phyloP scores from a whole-genome alignment of 2,797 vertebrate species.

The Gymnocypris eckloni region DNA sequence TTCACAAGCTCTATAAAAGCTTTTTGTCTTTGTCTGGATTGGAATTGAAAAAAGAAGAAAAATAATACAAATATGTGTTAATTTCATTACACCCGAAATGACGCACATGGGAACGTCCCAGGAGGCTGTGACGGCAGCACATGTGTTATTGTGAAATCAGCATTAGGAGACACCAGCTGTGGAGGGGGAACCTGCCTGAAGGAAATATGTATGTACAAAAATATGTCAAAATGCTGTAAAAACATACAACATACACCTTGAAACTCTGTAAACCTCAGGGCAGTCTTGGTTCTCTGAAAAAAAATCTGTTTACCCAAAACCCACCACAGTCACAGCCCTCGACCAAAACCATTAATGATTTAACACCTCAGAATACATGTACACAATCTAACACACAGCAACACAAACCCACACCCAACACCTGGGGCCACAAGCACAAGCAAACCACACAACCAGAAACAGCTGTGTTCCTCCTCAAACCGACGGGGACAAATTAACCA shows the following conservation, averaged over 20 bases:
- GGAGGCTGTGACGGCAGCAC: not conserved
- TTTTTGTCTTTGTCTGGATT: not conserved
- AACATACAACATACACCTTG: not conserved
- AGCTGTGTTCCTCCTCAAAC: conserved; percentile 48
- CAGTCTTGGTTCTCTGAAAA: not conserved
- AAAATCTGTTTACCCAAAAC: conserved; percentile 18
- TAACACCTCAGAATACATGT: not conserved
- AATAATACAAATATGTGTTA: not conserved
- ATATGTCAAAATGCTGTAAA: not conserved
- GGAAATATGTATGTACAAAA: not conserved
- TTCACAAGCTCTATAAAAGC: not conserved
- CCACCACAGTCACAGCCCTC: conserved; percentile 12
- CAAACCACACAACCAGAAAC: conserved; percentile 45
- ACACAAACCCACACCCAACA: conserved; percentile 32
- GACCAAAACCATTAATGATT: conserved; percentile 33
- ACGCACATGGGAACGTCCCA: not conserved
- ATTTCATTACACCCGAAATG: conserved; percentile 9
- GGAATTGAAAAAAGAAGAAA: not conserved
- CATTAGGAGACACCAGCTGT: not conserved
- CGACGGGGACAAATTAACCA: conserved; percentile 23
- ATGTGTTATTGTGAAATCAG: conserved; percentile 34
- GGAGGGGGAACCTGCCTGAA: not conserved
- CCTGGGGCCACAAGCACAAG: conserved; percentile 47
- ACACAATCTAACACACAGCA: conserved; percentile 22
- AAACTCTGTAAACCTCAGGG: not conserved